Percentiles rank a stretch among this genome's conserved stretches.
These are phyloP conservation scores for Euzetes globulus DNA, from an alignment of 2,888 invertebrate species.

Conservation along the genomic window DNA sequence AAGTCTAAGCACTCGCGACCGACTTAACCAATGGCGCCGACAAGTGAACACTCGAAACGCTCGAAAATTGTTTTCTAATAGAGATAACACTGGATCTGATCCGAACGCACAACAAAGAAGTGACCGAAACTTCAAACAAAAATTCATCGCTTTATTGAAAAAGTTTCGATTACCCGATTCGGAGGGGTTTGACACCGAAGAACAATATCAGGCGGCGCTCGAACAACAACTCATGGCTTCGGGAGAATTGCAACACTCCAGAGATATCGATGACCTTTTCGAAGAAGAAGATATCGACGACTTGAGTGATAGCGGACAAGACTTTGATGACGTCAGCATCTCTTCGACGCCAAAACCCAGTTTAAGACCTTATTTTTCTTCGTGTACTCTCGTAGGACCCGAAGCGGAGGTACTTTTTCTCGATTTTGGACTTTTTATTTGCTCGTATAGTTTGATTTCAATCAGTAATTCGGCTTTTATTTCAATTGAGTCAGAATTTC, in stretches of 20 bases:
- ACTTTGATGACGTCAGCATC: conserved; percentile 86
- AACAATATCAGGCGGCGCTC: conserved; percentile 45
- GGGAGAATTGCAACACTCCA: conserved; percentile 7
- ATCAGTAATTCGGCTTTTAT: not conserved
- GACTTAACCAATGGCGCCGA: conserved; percentile 29
- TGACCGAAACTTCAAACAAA: conserved; percentile 92
- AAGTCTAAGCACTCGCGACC: conserved; percentile 23
- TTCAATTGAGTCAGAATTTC: not conserved
- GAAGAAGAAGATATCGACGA: conserved; percentile 78
- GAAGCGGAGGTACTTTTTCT: conserved; percentile 32
- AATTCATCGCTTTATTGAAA: conserved; percentile 85
- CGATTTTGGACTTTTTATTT: not conserved
- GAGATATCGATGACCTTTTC: conserved; percentile 35
- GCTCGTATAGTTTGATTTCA: not conserved
- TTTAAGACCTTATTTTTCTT: conserved; percentile 87
- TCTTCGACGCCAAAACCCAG: conserved; percentile 95
- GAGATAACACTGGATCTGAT: conserved; percentile 27
- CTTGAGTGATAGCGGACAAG: conserved; percentile 84
- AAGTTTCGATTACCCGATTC: conserved; percentile 82
- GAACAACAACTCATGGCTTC: conserved; percentile 48
- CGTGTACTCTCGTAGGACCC: conserved; percentile 53
- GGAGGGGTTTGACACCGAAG: conserved; percentile 52
- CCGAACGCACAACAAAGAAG: conserved; percentile 30
- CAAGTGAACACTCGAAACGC: conserved; percentile 32
- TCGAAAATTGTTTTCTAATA: conserved; percentile 25